A percentile compares a stretch with the other conserved stretches of the same genome.
Conservation (phyloP, 2,797 vertebrate genomes). For the Synanceia verrucosa region DNA sequence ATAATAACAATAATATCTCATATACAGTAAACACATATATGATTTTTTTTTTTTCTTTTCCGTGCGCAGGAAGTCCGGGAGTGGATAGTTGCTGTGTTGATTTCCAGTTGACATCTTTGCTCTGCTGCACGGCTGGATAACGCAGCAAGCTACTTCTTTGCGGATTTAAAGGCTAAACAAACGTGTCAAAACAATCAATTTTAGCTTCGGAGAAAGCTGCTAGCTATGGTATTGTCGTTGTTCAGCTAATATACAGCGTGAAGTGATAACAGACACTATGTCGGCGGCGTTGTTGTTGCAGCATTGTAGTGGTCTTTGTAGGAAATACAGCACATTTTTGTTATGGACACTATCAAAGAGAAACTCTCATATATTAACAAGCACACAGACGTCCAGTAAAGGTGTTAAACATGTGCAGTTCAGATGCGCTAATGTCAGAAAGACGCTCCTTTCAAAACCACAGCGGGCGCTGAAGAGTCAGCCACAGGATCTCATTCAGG, state of each 20-base stretch:
- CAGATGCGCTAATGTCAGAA: conserved; percentile 13
- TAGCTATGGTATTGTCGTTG: conserved; percentile 13
- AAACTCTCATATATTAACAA: conserved; percentile 27
- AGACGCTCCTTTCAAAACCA: conserved; percentile 5
- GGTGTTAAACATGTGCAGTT: conserved; percentile 8
- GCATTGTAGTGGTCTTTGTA: conserved; percentile 51
- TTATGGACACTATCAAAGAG: conserved; percentile 51
- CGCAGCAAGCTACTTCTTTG: conserved; percentile 24
- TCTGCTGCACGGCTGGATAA: conserved; percentile 29
- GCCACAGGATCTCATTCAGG: conserved; percentile 67
- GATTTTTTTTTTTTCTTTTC: rapidly evolving
- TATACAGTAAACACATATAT: background rate
- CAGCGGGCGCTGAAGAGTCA: conserved; percentile 23
- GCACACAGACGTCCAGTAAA: background rate
- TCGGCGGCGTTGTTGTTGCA: conserved; percentile 74
- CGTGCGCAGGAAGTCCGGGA: background rate
- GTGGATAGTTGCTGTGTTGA: background rate
- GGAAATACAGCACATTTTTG: conserved; percentile 40
- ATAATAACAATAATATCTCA: rapidly evolving
- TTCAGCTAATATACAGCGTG: background rate
- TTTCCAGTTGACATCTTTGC: conserved; percentile 19
- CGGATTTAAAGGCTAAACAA: conserved; percentile 32
- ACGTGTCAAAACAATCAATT: background rate
- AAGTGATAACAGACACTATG: conserved; percentile 58
- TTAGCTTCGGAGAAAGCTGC: background rate